These are phyloP conservation scores for Piezodorus guildinii DNA, from an alignment of 1,140 invertebrate genomes.

Conservation along the genomic window DNA sequence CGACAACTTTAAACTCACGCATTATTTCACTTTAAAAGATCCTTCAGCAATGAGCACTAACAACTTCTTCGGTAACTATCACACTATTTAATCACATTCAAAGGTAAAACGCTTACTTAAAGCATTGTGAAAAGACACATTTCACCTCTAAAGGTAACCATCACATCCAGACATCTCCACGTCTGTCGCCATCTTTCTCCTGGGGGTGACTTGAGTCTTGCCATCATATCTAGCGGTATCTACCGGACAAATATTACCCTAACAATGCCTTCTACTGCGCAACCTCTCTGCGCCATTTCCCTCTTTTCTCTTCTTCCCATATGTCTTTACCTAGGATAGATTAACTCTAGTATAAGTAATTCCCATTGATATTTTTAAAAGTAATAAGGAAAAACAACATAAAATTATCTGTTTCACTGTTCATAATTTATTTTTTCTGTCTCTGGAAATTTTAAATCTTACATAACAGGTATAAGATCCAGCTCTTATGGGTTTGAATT, in stretches of 20 bases:
- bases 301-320: neutral
- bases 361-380: too few relatives aligned
- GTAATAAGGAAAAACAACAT: too few relatives aligned
- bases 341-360: too few relatives aligned
- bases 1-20: constrained; percentile 99
- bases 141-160: constrained; percentile 8
- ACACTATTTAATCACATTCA: constrained; percentile 8
- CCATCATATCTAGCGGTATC: constrained; percentile 17
- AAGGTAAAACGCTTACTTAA: neutral
- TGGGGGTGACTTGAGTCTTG: neutral
- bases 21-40: constrained; percentile 45
- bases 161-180: constrained; percentile 4
- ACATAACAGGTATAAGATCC: too few relatives aligned
- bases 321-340: too few relatives aligned
- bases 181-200: constrained; percentile 24
- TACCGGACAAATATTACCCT: constrained; percentile 13
- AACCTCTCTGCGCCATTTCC: neutral
- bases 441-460: too few relatives aligned
- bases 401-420: too few relatives aligned
- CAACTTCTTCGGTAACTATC: constrained; percentile 5
- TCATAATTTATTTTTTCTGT: too few relatives aligned
- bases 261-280: constrained; percentile 1
- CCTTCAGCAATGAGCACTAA: neutral
- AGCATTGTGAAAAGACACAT: neutral
- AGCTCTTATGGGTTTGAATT: too few relatives aligned